Conservation (phyloP, 2,113 vertebrate species). For the Ochotona princeps region DNA sequence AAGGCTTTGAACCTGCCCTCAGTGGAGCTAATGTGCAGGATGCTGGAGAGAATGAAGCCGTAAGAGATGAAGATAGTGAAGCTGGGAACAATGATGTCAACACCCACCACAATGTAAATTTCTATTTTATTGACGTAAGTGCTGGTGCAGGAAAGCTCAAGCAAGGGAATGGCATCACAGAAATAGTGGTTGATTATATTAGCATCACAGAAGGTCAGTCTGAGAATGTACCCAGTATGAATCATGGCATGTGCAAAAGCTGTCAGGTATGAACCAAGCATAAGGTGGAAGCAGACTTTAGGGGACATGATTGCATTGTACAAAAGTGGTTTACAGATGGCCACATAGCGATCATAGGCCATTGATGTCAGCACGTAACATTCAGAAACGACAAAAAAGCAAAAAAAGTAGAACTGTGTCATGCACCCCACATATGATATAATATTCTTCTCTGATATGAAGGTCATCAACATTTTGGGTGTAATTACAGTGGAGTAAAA, state of each 20-base stretch:
- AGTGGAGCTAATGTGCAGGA: not conserved
- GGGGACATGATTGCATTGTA: conserved; percentile 31
- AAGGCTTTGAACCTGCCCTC: conserved; percentile 29
- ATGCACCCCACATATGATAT: conserved; percentile 42
- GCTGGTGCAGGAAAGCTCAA: conserved; percentile 32
- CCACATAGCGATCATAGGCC: conserved; percentile 67
- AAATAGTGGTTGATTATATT: conserved; percentile 49
- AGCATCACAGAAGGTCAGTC: too few relatives aligned
- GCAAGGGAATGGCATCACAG: conserved; percentile 33
- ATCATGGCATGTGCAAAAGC: not conserved
- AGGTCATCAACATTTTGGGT: conserved; percentile 64
- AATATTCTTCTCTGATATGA: conserved; percentile 46
- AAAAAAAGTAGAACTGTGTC: conserved; percentile 51
- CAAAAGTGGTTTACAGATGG: conserved; percentile 61
- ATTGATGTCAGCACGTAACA: not conserved
- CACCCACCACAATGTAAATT: not conserved
- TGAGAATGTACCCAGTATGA: too few relatives aligned
- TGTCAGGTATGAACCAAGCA: conserved; percentile 44
- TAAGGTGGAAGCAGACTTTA: conserved; percentile 14
- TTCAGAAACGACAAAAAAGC: conserved; percentile 53
- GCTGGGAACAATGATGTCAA: conserved; percentile 14
- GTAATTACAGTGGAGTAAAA: conserved; percentile 62
- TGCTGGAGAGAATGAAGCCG: not conserved
- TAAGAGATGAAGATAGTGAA: conserved; percentile 29
- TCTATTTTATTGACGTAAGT: not conserved